Percentiles rank a stretch among this genome's conserved stretches.
Conservation (phyloP, 2,113 vertebrate species). For the Mirza zaza region DNA sequence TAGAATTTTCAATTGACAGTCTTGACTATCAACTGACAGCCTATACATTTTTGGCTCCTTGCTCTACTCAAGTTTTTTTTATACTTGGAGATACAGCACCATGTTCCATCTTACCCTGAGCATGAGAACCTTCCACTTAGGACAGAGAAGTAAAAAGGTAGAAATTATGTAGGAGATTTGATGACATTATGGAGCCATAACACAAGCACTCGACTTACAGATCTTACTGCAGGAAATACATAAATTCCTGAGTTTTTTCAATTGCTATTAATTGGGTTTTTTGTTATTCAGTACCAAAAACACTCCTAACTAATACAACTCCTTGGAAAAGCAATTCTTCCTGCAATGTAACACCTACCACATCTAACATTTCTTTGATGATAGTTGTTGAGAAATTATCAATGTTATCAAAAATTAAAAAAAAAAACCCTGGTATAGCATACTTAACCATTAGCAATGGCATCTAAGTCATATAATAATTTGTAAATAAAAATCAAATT, state of each 20-base stretch:
- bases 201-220: not conserved
- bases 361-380: not conserved
- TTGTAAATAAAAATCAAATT: not conserved
- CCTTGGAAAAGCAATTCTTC: not conserved
- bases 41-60: not conserved
- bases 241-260: not conserved
- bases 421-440: not conserved
- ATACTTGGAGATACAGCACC: not conserved
- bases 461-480: not conserved
- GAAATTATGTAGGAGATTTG: not conserved
- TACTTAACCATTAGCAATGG: not conserved
- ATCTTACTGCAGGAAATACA: not conserved
- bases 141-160: not conserved
- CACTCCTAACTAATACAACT: not conserved
- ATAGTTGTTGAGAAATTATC: not conserved
- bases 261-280: not conserved
- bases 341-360: not conserved
- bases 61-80: not conserved
- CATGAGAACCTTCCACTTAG: not conserved
- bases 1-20: not conserved
- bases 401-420: not conserved
- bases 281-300: not conserved
- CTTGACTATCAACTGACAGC: not conserved
- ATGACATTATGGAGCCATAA: not conserved
- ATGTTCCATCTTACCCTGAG: not conserved